Conservation (phyloP, 1,140 invertebrate genomes). For the Tetraneura akinire region DNA sequence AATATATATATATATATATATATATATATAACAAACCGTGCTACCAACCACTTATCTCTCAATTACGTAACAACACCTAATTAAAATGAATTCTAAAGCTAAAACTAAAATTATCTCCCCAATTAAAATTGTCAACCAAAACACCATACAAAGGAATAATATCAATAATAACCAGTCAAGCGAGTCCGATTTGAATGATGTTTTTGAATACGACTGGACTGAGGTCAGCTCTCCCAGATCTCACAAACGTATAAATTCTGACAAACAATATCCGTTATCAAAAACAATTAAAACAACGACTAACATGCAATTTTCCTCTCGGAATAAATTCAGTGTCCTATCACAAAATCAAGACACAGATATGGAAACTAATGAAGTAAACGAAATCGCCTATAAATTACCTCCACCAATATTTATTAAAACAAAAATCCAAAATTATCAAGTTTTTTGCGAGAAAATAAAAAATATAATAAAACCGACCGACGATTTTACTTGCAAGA, state of each 20-base stretch:
- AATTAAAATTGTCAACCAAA: too few species aligned
- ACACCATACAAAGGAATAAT: too few species aligned
- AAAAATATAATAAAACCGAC: background rate
- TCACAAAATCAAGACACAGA: too few species aligned
- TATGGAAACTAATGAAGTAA: too few species aligned
- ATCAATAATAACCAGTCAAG: too few species aligned
- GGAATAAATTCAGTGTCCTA: too few species aligned
- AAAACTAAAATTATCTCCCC: too few species aligned
- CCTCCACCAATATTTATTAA: background rate
- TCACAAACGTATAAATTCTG: background rate
- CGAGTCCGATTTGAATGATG: too few species aligned
- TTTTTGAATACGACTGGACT: too few species aligned
- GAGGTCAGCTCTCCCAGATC: background rate
- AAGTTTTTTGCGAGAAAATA: background rate
- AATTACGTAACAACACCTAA: background rate
- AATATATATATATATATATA: background rate
- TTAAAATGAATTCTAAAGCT: too few species aligned
- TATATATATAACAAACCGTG: too few species aligned
- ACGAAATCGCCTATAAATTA: background rate
- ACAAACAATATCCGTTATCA: background rate
- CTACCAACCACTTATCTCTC: background rate
- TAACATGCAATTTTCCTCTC: too few species aligned
- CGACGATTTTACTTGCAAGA: background rate
- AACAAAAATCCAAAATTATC: background rate
- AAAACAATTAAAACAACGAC: background rate